Base-by-base conservation (phyloP, 2,113 vertebrate genomes). In the Apteryx mantelli region DNA sequence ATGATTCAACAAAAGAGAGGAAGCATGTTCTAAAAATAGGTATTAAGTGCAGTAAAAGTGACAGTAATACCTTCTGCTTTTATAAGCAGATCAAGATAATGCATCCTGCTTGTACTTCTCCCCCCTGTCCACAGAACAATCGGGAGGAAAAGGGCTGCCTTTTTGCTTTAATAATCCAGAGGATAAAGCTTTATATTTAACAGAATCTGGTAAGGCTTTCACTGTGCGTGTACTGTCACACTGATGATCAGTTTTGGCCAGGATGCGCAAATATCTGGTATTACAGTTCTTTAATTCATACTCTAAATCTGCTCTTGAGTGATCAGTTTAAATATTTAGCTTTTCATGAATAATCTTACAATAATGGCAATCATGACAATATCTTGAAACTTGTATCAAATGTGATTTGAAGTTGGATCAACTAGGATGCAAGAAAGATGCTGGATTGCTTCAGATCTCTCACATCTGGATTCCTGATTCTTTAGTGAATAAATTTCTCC, bases 41-140 rank as follows among this genome's bases (percentile, higher is more conserved):
- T 60, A 25, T 68, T 85, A 87, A 92, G 42, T 82, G 61, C 83
- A 84, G 86, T 92, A 96, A 94, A 97, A 97, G 95, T 95, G 91
- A 91, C 95, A 94, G 91, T 93, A 95, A 93, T 91, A 83, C 90
- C 78, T 86, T 93, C 60, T 86, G 89, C 92, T 94, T 89, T 88
- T 80, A 55, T 95, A 97, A 98, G 95, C 87, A 97, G 96, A 96
- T 97, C 82, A 93, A 84, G 78, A 34, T 93, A 94, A 89, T 93
- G 86, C 68, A 94, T 85, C 42, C 71, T 96, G 61, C 63, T 71
- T 82, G 48, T 78, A 36, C 73, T 83, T 44, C 88, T 81, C 24
- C 13, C 8, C 24, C 50, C 73, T 71, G 42, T 74, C 65, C 52
- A 26, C 25, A 61, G 78, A 82, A 63, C 22, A 55, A 22, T 56